Percentiles rank a stretch among this genome's conserved stretches.
These are phyloP conservation scores for Acanthurus tractus DNA, from an alignment of 2,797 vertebrate genomes.

Conservation along the genomic window DNA sequence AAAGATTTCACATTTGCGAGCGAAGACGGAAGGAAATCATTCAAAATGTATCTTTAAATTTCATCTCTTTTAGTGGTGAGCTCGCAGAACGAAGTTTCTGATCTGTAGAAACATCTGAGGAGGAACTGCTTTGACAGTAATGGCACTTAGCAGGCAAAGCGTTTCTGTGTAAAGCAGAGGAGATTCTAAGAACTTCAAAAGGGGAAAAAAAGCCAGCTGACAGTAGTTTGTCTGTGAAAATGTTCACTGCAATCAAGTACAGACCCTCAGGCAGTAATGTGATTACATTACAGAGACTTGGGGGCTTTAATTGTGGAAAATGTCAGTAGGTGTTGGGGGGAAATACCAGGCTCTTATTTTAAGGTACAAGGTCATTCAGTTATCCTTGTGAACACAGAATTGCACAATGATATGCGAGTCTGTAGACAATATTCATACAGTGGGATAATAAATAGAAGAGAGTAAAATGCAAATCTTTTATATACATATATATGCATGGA, in stretches of 20 bases:
- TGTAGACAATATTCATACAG: no score
- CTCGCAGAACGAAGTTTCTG: not conserved
- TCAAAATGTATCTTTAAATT: not conserved
- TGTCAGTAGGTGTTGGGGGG: slow-evolving; percentile 30
- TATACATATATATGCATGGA: no score
- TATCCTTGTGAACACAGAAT: no score
- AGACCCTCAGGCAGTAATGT: slow-evolving; percentile 35
- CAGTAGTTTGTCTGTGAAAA: slow-evolving; percentile 53
- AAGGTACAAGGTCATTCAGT: no score
- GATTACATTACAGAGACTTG: slow-evolving; percentile 54
- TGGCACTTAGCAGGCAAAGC: not conserved
- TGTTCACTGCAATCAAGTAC: slow-evolving; percentile 40
- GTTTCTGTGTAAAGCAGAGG: slow-evolving; percentile 17
- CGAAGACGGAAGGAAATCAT: not conserved
- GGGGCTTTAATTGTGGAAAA: slow-evolving; percentile 50
- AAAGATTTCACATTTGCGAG: slow-evolving; percentile 7
- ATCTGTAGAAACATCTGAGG: slow-evolving; percentile 9
- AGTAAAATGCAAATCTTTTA: no score
- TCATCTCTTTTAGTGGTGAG: not conserved
- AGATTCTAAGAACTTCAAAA: slow-evolving; percentile 25
- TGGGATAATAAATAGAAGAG: no score
- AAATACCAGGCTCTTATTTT: slow-evolving; percentile 31
- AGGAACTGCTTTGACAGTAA: not conserved
- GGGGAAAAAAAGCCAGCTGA: slow-evolving; percentile 34
- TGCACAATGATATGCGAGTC: no score